Evolutionary conservation across 2,113 vertebrate genomes (phyloP), one percentile per base, ranked within the genome.

Genomic region (Myotis davidii): DNA sequence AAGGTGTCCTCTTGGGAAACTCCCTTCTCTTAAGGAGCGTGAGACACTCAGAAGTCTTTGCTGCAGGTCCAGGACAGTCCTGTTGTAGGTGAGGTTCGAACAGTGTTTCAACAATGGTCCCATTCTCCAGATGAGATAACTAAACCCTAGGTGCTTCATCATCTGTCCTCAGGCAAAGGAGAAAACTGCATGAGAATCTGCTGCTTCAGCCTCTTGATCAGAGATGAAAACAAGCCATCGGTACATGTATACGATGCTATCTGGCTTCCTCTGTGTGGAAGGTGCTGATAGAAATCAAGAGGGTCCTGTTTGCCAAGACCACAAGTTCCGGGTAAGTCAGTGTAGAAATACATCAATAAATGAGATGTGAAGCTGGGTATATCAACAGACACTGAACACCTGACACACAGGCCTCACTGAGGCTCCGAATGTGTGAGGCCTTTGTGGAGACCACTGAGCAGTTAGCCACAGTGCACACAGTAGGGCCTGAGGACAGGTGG

Each of bases 241-340:
- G 13, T n/a, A 23, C 10, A 0, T 0, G 10, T 29, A 23, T 6
- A 0, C 0, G 14, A 79, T 72, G 76, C 21, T 79, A 8, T 70
- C 74, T 90, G 72, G 70, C 81, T 96, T 95, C 81, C 91, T 90
- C 70, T 45, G 34, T 5, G 85, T 76, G 50, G 13, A 70, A 91
- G 52, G 32, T 32, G 39, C 27, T 83, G 79, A 74, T 39, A 42
- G 59, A 54, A 8, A 89, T 83, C 9, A 0, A 5, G 27, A 90
- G 72, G 54, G n/a, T 86, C 86, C 56, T 56, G 32, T 32, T 59
- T 32, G 54, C 85, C 3, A 11, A 93, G 67, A 59, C 73, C 86
- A 67, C 82, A 90, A 54, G 54, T 52, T 67, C 48, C 61, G 52
- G 37, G 39, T 45, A 34, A 61, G 29, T 69, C 67, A 50, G 34